Evolutionary conservation across 92 coral and sea anemone species (phyloP).

Genomic region (Parazoanthus swiftii): DNA sequence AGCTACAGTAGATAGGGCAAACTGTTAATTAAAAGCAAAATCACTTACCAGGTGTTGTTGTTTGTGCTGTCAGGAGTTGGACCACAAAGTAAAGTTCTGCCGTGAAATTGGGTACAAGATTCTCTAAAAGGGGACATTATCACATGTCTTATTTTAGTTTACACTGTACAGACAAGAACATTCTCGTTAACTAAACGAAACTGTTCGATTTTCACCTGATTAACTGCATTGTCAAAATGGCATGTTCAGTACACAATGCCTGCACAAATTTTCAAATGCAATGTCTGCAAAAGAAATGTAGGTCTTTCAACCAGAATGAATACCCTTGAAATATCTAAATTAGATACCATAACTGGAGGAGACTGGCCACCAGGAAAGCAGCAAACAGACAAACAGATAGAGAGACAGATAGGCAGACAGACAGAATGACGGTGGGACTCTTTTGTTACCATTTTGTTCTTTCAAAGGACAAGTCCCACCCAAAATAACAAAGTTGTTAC

Average conservation of each 20-base stretch:
- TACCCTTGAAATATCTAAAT: background rate
- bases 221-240: no score
- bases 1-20: no score
- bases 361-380: background rate
- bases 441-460: background rate
- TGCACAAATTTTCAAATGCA: no score
- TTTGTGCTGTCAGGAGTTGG: conserved; percentile 81
- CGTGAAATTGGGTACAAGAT: conserved; percentile 86
- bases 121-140: conserved; percentile 48
- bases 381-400: background rate
- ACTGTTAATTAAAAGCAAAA: background rate
- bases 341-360: background rate
- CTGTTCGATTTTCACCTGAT: no score
- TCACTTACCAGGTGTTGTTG: conserved; percentile 32
- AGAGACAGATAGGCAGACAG: background rate
- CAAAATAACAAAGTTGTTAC: no score
- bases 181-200: background rate
- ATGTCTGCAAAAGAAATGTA: background rate
- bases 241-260: no score
- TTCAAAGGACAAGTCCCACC: no score
- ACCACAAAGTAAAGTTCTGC: conserved; percentile 90
- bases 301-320: no score
- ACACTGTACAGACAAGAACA: no score
- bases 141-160: background rate
- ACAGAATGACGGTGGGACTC: background rate